Evolutionary conservation across 2,113 vertebrate species (phyloP).

Genomic region (Callocephalon fimbriatum): DNA sequence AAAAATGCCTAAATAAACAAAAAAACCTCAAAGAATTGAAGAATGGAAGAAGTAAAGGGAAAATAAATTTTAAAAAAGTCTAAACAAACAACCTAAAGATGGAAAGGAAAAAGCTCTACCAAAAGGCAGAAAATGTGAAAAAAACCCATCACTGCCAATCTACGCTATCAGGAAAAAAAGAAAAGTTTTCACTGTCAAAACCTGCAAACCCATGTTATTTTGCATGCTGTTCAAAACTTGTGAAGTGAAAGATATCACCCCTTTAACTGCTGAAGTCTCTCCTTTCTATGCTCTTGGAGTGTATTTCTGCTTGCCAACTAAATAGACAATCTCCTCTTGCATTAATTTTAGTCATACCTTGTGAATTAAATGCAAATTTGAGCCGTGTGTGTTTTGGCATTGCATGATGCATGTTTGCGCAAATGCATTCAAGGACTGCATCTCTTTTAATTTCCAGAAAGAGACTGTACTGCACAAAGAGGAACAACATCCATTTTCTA

Average conservation of each 20-base stretch:
- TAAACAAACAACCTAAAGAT: neutral
- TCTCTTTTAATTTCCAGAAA: neutral
- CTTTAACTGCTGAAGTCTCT: neutral
- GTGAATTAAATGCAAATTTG: neutral
- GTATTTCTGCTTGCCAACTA: neutral
- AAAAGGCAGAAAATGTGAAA: neutral
- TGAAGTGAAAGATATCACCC: neutral
- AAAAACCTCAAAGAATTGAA: neutral
- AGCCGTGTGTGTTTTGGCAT: neutral
- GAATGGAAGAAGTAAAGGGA: neutral
- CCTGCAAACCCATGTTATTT: neutral
- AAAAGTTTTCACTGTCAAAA: neutral
- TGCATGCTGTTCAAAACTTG: neutral
- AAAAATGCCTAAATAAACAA: neutral
- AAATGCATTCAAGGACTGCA: neutral
- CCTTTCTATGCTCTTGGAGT: neutral
- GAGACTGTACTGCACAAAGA: neutral
- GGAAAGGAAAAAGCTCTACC: neutral
- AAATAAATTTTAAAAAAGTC: neutral
- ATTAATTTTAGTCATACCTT: neutral
- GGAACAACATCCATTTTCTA: neutral
- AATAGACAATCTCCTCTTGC: neutral
- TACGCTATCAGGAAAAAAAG: fast-evolving
- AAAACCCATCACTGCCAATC: neutral
- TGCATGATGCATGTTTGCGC: neutral